Evolutionary conservation across 2,113 vertebrate genomes (phyloP), one percentile per base, ranked within the genome.

Genomic region (Ciconia maguari): DNA sequence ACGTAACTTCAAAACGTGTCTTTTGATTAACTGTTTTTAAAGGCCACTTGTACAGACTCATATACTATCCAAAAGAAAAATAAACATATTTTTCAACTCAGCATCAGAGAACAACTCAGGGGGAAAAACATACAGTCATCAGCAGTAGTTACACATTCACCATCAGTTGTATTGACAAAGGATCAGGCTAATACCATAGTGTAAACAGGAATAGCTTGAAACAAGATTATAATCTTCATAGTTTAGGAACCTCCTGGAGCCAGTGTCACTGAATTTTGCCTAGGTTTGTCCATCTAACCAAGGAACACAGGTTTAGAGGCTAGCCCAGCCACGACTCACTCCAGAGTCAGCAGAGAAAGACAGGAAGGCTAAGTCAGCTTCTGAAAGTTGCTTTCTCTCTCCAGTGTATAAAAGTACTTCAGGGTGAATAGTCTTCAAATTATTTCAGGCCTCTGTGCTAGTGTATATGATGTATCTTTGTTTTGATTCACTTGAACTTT

Each of bases 141-240:
- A 90, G 10, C 60, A 90, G 61, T 7, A 74, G 77, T 65, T 62
- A 79, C 36, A 71, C 17, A 42, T 57, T 77, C 27, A 77, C 13
- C 69, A 55, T 26, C 16, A 58, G 15, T 7, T 54, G 11, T 62
- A 70, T 1, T 4, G 7, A 64, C 34, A 70, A 90, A 90, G 44
- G 49, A 69, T 52, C 36, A 65, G 42, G 44, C n/a, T 87, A 61
- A 38, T 54, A 76, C 0, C 4, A 1, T 5, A n/a, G 18, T 0
- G 2, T 29, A 38, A 94, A 83, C 25, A 88, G 38, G 58, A 87
- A 78, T 4, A 84, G 17, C 36, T 18, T 62, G 41, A 74, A 94
- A 85, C 17, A 82, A 58, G 20, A 41, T 36, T 7, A 94, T 38
- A 1, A 1, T 26, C 30, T 76, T 85, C 62, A 41, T 19, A 69